A percentile compares a stretch with the other conserved stretches of the same genome.
These are phyloP conservation scores for Crotophaga sulcirostris DNA, from an alignment of 2,113 vertebrate species.

Conservation along the genomic window DNA sequence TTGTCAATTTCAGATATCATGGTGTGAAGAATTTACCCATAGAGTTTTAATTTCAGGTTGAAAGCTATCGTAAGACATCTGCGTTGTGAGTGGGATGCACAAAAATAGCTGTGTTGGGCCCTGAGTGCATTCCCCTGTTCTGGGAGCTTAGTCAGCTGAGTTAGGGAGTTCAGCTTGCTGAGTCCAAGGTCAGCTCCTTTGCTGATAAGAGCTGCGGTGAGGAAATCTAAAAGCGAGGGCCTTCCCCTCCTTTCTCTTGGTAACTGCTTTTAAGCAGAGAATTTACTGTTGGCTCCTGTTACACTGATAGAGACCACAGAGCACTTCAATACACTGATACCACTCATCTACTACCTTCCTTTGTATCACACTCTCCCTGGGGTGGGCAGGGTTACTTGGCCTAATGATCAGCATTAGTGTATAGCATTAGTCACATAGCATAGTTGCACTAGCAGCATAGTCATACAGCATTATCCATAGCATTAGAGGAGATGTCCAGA, in stretches of 20 bases:
- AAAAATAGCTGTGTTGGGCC: background rate
- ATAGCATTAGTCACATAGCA: background rate
- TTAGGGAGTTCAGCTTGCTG: background rate
- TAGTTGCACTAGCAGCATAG: background rate
- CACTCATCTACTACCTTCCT: accelerated
- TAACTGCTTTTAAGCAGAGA: background rate
- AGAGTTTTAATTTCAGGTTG: background rate
- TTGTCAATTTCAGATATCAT: background rate
- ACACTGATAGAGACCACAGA: accelerated
- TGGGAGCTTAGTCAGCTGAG: background rate
- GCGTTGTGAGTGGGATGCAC: accelerated
- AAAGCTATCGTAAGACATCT: background rate
- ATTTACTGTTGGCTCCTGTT: background rate
- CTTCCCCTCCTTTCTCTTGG: background rate
- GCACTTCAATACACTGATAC: background rate
- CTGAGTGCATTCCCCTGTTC: background rate
- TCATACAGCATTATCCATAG: background rate
- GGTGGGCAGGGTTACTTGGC: background rate
- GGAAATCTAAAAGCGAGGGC: background rate
- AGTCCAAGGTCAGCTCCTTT: background rate
- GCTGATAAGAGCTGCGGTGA: background rate
- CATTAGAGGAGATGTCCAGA: background rate
- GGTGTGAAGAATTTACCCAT: background rate
- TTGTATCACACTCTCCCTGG: background rate
- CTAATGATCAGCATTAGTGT: background rate